Conservation (phyloP, 2,888 invertebrate species). For the Philonicus albiceps region DNA sequence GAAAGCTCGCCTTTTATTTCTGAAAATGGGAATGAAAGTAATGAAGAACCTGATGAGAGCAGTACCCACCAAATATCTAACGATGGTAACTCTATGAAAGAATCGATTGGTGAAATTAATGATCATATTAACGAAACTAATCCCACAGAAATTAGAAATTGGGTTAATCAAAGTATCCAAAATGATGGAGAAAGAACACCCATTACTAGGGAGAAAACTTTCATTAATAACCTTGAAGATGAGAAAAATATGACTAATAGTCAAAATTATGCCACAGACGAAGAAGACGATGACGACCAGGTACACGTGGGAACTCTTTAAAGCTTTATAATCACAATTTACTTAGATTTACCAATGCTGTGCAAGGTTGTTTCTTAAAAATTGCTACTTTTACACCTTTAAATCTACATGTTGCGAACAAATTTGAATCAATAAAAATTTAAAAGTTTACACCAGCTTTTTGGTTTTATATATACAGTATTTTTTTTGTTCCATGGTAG, state of each 20-base stretch:
- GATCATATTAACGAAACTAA: conserved; percentile 4
- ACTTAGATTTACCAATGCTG: neutral
- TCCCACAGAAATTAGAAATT: conserved; percentile 42
- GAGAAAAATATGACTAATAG: conserved; percentile 20
- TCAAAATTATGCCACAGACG: conserved; percentile 12
- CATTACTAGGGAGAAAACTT: conserved; percentile 14
- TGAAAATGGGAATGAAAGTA: neutral
- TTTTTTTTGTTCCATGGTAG: neutral
- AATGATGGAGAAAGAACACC: neutral
- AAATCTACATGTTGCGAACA: neutral
- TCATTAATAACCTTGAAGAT: conserved; percentile 40
- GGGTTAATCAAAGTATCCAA: conserved; percentile 45
- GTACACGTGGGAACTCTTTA: conserved; percentile 63
- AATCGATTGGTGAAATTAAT: conserved; percentile 28
- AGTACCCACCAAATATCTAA: neutral
- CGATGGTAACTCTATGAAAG: conserved; percentile 43
- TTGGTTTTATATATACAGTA: neutral
- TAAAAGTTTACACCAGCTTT: neutral
- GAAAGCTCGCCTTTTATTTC: neutral
- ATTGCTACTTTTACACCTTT: neutral
- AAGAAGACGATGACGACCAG: conserved; percentile 60
- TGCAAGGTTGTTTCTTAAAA: neutral
- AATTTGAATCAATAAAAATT: neutral
- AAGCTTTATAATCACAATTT: conserved; percentile 46
- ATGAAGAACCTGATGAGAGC: neutral